Evolutionary conservation across 1,140 invertebrate species (phyloP).

Genomic region (Nebria ingens): DNA sequence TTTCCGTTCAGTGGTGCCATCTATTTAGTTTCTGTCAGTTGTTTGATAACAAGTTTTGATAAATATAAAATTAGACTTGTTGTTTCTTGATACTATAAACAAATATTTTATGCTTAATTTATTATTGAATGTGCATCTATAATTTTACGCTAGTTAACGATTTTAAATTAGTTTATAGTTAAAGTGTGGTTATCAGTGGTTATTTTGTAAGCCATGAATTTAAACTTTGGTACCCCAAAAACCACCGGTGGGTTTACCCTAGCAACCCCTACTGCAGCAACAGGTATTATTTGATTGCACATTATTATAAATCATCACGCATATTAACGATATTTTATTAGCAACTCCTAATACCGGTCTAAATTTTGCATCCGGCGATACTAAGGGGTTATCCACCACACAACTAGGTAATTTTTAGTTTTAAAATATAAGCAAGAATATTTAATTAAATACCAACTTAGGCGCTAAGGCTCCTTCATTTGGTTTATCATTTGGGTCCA

Average conservation of each 20-base stretch:
- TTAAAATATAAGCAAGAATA: neutral
- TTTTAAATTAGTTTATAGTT: too few relatives aligned
- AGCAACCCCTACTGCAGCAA: neutral
- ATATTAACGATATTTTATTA: neutral
- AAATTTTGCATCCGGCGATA: neutral
- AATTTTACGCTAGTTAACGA: too few relatives aligned
- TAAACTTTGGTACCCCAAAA: neutral
- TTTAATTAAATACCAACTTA: neutral
- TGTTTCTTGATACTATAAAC: too few relatives aligned
- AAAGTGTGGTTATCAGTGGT: neutral
- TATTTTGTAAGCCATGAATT: neutral
- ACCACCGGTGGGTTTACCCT: neutral
- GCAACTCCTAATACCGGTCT: neutral
- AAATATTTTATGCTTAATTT: too few relatives aligned
- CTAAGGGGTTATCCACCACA: neutral
- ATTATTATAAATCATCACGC: too few relatives aligned
- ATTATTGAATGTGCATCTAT: too few relatives aligned
- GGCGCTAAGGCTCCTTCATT: neutral
- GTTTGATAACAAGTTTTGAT: too few relatives aligned
- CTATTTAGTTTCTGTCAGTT: too few relatives aligned
- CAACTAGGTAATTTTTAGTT: neutral
- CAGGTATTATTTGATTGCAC: neutral
- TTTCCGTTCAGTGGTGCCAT: too few relatives aligned
- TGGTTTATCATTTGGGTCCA: neutral
- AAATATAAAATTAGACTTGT: too few relatives aligned